Conservation (phyloP, 1,140 invertebrate genomes). For the Bombyx mandarina region DNA sequence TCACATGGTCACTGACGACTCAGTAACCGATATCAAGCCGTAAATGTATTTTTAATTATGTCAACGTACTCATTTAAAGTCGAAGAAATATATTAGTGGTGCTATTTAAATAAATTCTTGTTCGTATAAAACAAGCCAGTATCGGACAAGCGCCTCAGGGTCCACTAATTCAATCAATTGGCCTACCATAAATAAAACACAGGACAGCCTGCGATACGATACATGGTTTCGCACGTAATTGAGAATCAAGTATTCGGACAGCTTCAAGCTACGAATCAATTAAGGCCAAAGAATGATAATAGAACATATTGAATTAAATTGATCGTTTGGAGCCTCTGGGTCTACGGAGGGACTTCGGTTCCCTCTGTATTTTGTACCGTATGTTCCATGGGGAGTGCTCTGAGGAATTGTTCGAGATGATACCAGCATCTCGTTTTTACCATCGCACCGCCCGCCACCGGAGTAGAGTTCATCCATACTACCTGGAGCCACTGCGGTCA, state of each 20-base stretch:
- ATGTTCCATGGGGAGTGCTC: too few relatives aligned
- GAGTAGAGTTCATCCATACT: too few relatives aligned
- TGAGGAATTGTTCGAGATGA: too few relatives aligned
- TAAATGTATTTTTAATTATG: too few relatives aligned
- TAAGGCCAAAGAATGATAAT: conserved; percentile 51
- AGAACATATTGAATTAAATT: conserved; percentile 34
- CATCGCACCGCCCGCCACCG: too few relatives aligned
- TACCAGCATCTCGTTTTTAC: too few relatives aligned
- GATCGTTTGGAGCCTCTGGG: neutral
- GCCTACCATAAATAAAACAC: conserved; percentile 59
- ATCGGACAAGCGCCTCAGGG: conserved; percentile 46
- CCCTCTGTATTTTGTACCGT: too few relatives aligned
- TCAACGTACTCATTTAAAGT: too few relatives aligned
- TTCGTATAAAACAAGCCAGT: conserved; percentile 39
- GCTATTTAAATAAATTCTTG: conserved; percentile 39
- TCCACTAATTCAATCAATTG: conserved; percentile 67
- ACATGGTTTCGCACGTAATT: conserved; percentile 48
- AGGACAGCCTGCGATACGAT: conserved; percentile 49
- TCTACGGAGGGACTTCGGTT: too few relatives aligned
- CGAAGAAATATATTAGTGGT: conserved; percentile 20
- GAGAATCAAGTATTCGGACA: conserved; percentile 50
- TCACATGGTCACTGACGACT: too few relatives aligned
- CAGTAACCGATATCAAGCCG: too few relatives aligned
- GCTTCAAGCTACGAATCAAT: conserved; percentile 62
- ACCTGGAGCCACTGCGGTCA: too few relatives aligned